Base-by-base conservation (phyloP, 2,113 vertebrate species). In the Campylomormyrus tamandua region DNA sequence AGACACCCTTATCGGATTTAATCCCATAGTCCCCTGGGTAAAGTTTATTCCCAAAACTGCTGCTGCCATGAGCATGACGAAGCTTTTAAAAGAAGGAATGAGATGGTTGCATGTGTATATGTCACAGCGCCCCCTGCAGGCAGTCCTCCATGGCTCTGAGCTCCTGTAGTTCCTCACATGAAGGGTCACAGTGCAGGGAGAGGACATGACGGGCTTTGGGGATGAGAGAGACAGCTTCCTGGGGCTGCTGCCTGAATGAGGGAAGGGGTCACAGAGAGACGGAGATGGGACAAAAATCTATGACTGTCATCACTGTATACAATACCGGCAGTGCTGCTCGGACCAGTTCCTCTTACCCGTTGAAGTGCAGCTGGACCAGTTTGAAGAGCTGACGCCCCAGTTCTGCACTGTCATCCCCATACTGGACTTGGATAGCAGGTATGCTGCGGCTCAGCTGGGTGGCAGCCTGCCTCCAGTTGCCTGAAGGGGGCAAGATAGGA, bases 361-460 rank as follows among this genome's bases (percentile, higher is more conserved):
- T 99, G 93, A 99, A 99, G 92, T 98, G 95, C 49, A 99, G 92
- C 90, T 99, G 98, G 88, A 97, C 96, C 93, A 99, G 93, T 93
- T 99, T 99, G 95, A 98, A 98, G 91, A 99, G 97, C 84, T 99
- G 97, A 19, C 93, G 97, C 58, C 97, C 97, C 49, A 95, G 92
- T 95, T 99, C 98, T 45, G 98, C 83, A 66, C 98, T 99, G 91
- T 96, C 95, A 7, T 96, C 93, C 53, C 98, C 98, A 0, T 97
- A 97, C 92, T 95, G 97, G 80, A 86, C 92, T 90, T 94, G 90
- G 15, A 97, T 95, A 45, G 95, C 95, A 80, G 7, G 91, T 24
- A 96, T 92, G 21, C 98, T 98, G 46, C 66, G 94, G 91, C 94
- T 94, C 46, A 99, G 92, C 90, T 98, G 96, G 31, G 62, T 77